Evolutionary conservation across 2,113 vertebrate species (phyloP).

Genomic region (Embiotoca jacksoni): DNA sequence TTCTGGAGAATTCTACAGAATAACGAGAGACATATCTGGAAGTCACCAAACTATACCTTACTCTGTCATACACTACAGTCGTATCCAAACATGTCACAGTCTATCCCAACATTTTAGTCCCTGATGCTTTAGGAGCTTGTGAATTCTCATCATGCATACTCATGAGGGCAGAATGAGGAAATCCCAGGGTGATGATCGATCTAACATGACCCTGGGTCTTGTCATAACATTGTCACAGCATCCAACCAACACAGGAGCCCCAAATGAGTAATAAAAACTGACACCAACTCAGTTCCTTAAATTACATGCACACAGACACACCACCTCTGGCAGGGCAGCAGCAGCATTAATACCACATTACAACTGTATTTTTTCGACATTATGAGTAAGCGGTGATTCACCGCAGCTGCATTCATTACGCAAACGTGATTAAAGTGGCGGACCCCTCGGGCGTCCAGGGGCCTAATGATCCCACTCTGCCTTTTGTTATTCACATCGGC

Average conservation of each 20-base stretch:
- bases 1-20: not conserved
- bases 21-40: not conserved
- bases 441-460: constrained; percentile 72
- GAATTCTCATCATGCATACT: constrained; percentile 29
- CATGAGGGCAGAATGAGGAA: constrained; percentile 41
- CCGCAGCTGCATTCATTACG: constrained; percentile 83
- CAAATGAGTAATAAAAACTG: constrained; percentile 57
- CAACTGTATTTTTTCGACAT: constrained; percentile 67
- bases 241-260: constrained; percentile 46
- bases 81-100: constrained; percentile 1
- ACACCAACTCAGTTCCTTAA: constrained; percentile 60
- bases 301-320: constrained; percentile 49
- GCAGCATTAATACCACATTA: constrained; percentile 72
- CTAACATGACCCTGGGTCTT: constrained; percentile 60
- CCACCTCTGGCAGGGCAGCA: constrained; percentile 59
- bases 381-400: constrained; percentile 78
- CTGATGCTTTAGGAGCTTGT: constrained; percentile 25
- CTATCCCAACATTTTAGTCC: constrained; percentile 17
- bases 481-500: constrained; percentile 81
- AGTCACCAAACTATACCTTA: constrained; percentile 3
- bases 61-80: not conserved
- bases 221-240: constrained; percentile 73
- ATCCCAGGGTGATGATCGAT: constrained; percentile 68
- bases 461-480: constrained; percentile 80
- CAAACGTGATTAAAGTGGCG: constrained; percentile 81